phyloP scores from a whole-genome alignment of 2,797 vertebrate genomes.

The Falco biarmicus region DNA sequence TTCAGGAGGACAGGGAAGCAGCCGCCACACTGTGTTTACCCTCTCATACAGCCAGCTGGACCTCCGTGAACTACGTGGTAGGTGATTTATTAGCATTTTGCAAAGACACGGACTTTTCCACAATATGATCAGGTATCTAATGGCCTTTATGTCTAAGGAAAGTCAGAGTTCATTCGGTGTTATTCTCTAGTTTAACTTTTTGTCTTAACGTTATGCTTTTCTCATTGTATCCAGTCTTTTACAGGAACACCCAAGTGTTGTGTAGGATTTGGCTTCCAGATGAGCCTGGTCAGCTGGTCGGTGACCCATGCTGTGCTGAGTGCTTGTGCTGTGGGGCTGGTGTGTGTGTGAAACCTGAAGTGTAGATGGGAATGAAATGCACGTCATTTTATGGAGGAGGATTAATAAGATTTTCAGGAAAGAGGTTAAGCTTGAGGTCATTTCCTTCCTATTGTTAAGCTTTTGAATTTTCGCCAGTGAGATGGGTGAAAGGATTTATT shows the following conservation, averaged over 20 bases:
- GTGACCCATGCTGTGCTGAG: not conserved
- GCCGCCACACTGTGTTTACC: rapidly evolving
- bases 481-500: slow-evolving; percentile 61
- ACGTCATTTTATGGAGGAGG: not conserved
- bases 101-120: not conserved
- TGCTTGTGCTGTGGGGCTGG: rapidly evolving
- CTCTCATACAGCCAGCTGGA: not conserved
- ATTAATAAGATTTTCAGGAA: slow-evolving; percentile 52
- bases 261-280: not conserved
- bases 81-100: not conserved
- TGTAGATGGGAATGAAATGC: not conserved
- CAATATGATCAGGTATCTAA: not conserved
- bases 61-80: not conserved
- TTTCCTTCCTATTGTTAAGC: slow-evolving; percentile 48
- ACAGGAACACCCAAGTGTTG: not conserved
- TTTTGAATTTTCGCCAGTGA: slow-evolving; percentile 51
- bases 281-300: not conserved
- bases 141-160: not conserved
- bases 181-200: not conserved
- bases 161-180: not conserved
- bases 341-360: not conserved
- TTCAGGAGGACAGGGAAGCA: not conserved
- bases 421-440: slow-evolving; percentile 64
- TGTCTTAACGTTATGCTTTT: not conserved
- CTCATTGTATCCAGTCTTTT: not conserved